Conservation (phyloP, 2,113 vertebrate genomes). For the Bos javanicus region DNA sequence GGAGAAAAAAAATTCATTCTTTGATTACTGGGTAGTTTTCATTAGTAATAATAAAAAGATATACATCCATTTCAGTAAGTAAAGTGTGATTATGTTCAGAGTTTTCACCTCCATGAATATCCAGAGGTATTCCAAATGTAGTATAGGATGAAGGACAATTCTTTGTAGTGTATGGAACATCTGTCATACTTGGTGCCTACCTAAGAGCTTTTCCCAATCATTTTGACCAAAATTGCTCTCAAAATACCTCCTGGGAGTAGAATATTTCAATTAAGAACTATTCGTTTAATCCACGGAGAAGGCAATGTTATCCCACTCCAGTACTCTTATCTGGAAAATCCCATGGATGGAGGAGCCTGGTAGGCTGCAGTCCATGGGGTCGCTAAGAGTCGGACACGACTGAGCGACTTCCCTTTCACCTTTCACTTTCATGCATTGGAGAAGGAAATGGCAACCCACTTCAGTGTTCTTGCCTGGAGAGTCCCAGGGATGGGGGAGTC, state of each 20-base stretch:
- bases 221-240: background rate
- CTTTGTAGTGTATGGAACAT: background rate
- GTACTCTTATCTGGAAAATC: no score
- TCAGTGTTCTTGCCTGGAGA: no score
- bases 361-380: no score
- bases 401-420: no score
- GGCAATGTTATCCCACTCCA: no score
- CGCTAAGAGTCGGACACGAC: accelerated
- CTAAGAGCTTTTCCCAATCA: background rate
- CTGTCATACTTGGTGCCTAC: background rate
- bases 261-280: background rate
- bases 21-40: background rate
- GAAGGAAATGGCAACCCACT: no score
- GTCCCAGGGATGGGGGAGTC: no score
- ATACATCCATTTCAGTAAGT: background rate
- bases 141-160: background rate
- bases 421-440: no score
- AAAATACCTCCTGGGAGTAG: background rate
- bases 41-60: background rate
- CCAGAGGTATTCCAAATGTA: background rate
- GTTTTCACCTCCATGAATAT: slow-evolving; percentile 9
- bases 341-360: no score
- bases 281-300: no score
- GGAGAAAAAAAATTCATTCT: background rate
- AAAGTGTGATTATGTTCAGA: background rate